Percentiles rank a stretch among this genome's conserved stretches.
phyloP scores from a whole-genome alignment of 2,797 vertebrate species.

The Falco peregrinus region DNA sequence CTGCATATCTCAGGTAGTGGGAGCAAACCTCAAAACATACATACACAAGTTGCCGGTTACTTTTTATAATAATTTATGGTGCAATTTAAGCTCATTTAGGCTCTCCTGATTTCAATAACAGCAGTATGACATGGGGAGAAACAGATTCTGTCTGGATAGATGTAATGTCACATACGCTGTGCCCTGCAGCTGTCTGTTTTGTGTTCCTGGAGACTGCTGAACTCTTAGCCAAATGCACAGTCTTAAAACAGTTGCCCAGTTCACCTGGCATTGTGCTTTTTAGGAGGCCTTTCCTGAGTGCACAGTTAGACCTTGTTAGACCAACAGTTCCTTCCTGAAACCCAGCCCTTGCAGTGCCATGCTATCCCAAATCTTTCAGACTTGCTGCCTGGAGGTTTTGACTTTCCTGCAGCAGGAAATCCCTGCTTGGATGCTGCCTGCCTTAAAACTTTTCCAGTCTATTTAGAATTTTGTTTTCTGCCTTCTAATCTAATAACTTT shows the following conservation, averaged over 20 bases:
- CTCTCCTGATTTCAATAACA: not conserved
- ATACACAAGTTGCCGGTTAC: fast-evolving
- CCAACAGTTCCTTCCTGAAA: not conserved
- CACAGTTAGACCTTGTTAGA: not conserved
- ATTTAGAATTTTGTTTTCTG: not conserved
- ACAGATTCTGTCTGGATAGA: not conserved
- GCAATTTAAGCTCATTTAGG: not conserved
- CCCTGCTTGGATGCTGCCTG: not conserved
- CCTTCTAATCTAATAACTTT: not conserved
- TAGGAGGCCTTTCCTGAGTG: not conserved
- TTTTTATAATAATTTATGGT: not conserved
- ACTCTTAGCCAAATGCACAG: not conserved
- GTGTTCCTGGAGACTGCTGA: not conserved
- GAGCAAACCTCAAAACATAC: not conserved
- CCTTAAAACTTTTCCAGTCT: not conserved
- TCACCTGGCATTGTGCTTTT: not conserved
- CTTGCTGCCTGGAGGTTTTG: not conserved
- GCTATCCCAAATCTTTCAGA: not conserved
- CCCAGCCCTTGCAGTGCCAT: fast-evolving
- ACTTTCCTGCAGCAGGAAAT: not conserved
- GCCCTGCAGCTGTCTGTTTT: not conserved
- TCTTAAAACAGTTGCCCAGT: not conserved
- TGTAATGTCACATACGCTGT: not conserved
- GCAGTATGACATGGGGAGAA: not conserved
- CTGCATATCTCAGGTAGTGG: not conserved